These are phyloP conservation scores for Gastrophysa polygoni DNA, from an alignment of 2,888 invertebrate genomes.

Conservation along the genomic window DNA sequence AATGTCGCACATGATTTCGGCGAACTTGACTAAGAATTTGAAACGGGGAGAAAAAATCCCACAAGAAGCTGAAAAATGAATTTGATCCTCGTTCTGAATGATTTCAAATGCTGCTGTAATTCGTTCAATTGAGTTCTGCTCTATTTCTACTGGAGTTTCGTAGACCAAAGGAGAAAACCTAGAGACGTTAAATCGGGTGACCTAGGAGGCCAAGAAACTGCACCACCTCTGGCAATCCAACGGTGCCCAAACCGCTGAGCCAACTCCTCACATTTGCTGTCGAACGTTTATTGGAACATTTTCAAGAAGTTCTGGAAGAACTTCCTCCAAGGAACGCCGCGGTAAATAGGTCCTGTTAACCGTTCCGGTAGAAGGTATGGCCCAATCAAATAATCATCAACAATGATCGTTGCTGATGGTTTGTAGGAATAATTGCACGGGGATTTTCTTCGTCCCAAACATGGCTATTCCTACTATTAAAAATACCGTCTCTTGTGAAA, in stretches of 20 bases:
- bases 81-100: not conserved
- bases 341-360: not conserved
- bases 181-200: too few species aligned
- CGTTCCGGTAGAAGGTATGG: not conserved
- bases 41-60: too few species aligned
- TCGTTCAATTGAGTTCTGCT: not conserved
- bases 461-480: too few species aligned
- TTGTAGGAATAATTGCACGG: not conserved
- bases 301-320: not conserved
- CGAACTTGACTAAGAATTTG: too few species aligned
- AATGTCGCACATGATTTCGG: too few species aligned
- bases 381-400: not conserved
- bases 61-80: too few species aligned
- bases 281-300: not conserved
- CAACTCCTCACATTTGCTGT: not conserved
- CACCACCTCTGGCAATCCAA: too few species aligned
- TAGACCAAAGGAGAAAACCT: not conserved
- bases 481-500: too few species aligned
- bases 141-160: not conserved
- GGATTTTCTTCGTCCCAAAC: too few species aligned
- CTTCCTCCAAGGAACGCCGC: not conserved
- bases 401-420: not conserved
- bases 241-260: not conserved
- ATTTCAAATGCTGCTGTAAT: not conserved
- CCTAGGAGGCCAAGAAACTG: too few species aligned